These are phyloP conservation scores for Agriopis marginaria DNA, from an alignment of 2,888 invertebrate species.

Conservation along the genomic window DNA sequence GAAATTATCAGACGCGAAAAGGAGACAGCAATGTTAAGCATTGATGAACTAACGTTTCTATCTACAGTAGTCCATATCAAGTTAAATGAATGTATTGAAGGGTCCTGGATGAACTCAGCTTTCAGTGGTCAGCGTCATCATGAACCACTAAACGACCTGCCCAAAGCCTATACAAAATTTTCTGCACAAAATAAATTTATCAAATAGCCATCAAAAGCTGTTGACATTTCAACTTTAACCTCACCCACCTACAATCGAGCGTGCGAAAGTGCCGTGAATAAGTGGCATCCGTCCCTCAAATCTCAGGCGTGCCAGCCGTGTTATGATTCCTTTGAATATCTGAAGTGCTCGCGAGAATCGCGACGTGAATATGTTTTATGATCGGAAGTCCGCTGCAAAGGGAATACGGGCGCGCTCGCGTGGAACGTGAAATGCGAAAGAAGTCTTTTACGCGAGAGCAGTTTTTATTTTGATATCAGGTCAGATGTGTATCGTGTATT, in stretches of 20 bases:
- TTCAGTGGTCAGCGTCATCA: neutral
- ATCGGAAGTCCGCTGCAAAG: constrained; percentile 17
- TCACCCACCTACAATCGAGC: constrained; percentile 9
- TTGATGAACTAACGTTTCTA: too few relatives aligned
- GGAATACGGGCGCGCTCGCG: constrained; percentile 12
- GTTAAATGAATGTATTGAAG: too few relatives aligned
- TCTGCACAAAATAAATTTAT: neutral
- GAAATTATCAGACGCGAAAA: too few relatives aligned
- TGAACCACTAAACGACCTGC: neutral
- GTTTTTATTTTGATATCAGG: neutral
- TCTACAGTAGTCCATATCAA: too few relatives aligned
- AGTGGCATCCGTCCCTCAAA: constrained; percentile 19
- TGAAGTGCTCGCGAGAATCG: constrained; percentile 17
- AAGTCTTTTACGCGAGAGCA: constrained; percentile 3
- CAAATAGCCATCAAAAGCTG: constrained; percentile 7
- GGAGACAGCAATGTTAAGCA: too few relatives aligned
- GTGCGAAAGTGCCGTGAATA: constrained; percentile 13
- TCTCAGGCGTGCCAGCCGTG: constrained; percentile 7
- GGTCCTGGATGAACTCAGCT: too few relatives aligned
- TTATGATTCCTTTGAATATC: constrained; percentile 26
- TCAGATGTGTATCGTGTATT: neutral
- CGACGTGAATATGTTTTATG: constrained; percentile 21
- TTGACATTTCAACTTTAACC: constrained; percentile 4
- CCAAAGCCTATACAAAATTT: neutral
- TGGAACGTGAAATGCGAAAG: constrained; percentile 21